A percentile compares a stretch with the other conserved stretches of the same genome.
phyloP scores from a whole-genome alignment of 1,140 invertebrate species.

The Diuraphis noxia region DNA sequence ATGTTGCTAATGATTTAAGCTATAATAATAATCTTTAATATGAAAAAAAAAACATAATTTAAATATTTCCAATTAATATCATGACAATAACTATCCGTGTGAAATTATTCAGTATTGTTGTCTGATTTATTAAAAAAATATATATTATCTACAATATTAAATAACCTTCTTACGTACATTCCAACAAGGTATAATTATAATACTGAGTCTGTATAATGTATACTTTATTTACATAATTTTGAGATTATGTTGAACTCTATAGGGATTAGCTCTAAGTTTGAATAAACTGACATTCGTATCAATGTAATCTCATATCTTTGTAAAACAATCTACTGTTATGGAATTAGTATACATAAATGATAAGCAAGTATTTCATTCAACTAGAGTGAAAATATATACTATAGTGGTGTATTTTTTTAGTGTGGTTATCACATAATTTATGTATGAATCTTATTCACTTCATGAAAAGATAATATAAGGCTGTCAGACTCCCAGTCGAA shows the following conservation, averaged over 20 bases:
- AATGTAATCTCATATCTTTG: neutral
- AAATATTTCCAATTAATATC: too few species aligned
- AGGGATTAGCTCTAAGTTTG: neutral
- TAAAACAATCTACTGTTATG: neutral
- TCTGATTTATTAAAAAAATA: neutral
- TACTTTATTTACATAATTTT: neutral
- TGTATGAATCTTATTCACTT: too few species aligned
- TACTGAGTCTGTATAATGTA: neutral
- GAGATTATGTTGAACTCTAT: neutral
- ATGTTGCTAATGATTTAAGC: too few species aligned
- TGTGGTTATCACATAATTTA: neutral
- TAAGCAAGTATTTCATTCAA: neutral
- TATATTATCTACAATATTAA: too few species aligned
- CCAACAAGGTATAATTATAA: too few species aligned
- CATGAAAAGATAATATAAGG: neutral
- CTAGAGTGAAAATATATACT: neutral
- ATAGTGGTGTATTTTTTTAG: neutral
- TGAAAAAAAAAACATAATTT: too few species aligned
- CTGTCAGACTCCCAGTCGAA: neutral
- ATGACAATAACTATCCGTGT: too few species aligned
- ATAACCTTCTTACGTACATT: too few species aligned
- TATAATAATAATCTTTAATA: too few species aligned
- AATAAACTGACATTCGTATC: neutral
- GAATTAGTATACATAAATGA: neutral
- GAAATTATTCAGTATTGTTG: neutral